phyloP scores from a whole-genome alignment of 2,888 invertebrate species.

The Beris morrisii region DNA sequence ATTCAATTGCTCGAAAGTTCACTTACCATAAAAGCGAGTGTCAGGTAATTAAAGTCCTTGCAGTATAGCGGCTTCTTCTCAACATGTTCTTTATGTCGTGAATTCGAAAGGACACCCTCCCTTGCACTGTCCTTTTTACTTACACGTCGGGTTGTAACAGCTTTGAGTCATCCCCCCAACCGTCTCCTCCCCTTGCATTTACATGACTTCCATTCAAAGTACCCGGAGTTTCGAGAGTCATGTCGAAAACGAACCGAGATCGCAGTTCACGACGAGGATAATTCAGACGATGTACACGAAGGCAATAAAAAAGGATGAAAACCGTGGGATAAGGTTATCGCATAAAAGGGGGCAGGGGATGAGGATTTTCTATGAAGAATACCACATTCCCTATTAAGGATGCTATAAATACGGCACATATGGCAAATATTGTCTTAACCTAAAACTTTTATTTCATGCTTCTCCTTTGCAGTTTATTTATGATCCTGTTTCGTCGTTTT shows the following conservation, averaged over 20 bases:
- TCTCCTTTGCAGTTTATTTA: conserved; percentile 32
- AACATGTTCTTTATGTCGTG: no score
- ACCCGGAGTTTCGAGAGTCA: neutral
- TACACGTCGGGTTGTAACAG: no score
- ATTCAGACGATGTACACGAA: conserved; percentile 28
- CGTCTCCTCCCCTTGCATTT: conserved; percentile 1
- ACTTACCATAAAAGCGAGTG: no score
- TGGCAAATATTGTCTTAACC: conserved; percentile 46
- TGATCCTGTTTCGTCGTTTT: conserved; percentile 27
- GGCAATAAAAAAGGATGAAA: conserved; percentile 20
- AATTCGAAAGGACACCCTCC: no score
- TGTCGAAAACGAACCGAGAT: conserved; percentile 4
- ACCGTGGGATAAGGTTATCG: conserved; percentile 1
- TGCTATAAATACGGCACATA: conserved; percentile 41
- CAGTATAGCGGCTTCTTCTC: no score
- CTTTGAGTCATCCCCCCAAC: no score
- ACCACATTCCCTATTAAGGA: conserved; percentile 34
- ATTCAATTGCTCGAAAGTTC: no score
- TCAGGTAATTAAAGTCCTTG: no score
- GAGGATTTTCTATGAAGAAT: conserved; percentile 23
- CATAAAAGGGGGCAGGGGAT: neutral
- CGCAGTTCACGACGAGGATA: conserved; percentile 22
- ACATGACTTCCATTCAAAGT: conserved; percentile 18
- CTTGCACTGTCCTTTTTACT: no score
- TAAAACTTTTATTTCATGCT: conserved; percentile 40